These are phyloP conservation scores for Varanus salvator DNA, from an alignment of 2,113 vertebrate genomes.

Conservation along the genomic window DNA sequence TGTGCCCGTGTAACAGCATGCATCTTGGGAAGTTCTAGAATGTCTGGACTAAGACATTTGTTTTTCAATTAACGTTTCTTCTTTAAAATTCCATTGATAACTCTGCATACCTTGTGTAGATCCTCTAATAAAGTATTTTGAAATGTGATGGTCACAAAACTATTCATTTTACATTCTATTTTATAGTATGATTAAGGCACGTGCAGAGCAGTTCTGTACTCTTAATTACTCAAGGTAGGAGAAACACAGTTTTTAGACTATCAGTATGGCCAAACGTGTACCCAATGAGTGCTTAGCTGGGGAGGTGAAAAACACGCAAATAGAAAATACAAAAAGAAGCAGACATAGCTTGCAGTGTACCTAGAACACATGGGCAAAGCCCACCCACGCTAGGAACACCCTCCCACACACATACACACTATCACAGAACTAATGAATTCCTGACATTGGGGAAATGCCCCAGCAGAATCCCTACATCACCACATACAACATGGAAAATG, in stretches of 20 bases:
- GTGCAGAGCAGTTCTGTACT: neutral
- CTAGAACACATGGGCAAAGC: neutral
- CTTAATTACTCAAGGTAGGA: neutral
- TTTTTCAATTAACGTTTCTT: slow-evolving; percentile 50
- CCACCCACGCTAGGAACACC: neutral
- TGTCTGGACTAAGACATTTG: slow-evolving; percentile 47
- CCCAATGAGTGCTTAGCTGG: neutral
- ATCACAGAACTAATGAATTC: neutral
- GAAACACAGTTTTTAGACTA: neutral
- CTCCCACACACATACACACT: neutral
- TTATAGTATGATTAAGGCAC: neutral
- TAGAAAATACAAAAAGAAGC: neutral
- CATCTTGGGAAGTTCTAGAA: slow-evolving; percentile 54
- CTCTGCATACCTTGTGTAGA: slow-evolving; percentile 43
- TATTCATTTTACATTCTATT: slow-evolving; percentile 54
- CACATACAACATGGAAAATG: neutral
- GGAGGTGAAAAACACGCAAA: neutral
- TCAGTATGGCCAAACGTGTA: neutral
- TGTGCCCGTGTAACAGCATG: slow-evolving; percentile 56
- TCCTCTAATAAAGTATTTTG: slow-evolving; percentile 48
- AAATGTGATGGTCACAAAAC: slow-evolving; percentile 52
- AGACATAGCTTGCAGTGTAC: neutral
- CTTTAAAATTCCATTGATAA: slow-evolving; percentile 31
- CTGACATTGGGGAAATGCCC: neutral
- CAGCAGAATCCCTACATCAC: neutral